Conservation (phyloP, 2,888 invertebrate genomes). For the Sinodicranocentrus sp. region DNA sequence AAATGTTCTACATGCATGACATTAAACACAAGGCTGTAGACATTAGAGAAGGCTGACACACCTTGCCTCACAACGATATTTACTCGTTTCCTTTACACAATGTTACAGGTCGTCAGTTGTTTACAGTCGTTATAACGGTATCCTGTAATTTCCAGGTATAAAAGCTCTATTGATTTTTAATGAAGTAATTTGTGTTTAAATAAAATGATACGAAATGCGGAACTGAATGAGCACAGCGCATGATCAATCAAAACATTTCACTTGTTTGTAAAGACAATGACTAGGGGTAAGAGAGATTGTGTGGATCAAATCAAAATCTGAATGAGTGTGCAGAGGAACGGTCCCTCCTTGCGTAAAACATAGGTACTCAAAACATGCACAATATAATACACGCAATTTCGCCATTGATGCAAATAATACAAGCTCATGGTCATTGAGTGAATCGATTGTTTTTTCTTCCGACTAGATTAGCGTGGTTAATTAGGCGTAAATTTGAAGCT, state of each 20-base stretch:
- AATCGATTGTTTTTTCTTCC: slow-evolving; percentile 42
- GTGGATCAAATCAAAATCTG: background rate
- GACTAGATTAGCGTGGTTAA: slow-evolving; percentile 39
- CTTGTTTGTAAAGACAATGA: too few species aligned
- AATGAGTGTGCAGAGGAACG: background rate
- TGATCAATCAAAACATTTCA: too few species aligned
- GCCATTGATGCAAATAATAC: slow-evolving; percentile 32
- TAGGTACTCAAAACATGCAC: background rate
- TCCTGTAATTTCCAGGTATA: background rate
- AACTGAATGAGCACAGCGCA: slow-evolving; percentile 4
- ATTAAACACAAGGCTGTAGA: too few species aligned
- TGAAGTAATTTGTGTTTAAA: slow-evolving; percentile 45
- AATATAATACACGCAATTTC: background rate
- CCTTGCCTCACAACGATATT: too few species aligned
- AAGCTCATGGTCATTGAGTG: slow-evolving; percentile 29
- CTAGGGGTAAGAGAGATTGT: background rate
- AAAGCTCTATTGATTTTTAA: slow-evolving; percentile 38
- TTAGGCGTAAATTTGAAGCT: slow-evolving; percentile 44
- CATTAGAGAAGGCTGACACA: too few species aligned
- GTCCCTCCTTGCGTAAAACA: background rate
- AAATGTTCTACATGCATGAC: too few species aligned
- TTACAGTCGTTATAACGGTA: background rate
- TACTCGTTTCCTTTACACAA: too few species aligned
- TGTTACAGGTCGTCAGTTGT: too few species aligned
- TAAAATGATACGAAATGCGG: slow-evolving; percentile 17